Conservation (phyloP, 2,888 invertebrate genomes). For the Spodoptera picta region DNA sequence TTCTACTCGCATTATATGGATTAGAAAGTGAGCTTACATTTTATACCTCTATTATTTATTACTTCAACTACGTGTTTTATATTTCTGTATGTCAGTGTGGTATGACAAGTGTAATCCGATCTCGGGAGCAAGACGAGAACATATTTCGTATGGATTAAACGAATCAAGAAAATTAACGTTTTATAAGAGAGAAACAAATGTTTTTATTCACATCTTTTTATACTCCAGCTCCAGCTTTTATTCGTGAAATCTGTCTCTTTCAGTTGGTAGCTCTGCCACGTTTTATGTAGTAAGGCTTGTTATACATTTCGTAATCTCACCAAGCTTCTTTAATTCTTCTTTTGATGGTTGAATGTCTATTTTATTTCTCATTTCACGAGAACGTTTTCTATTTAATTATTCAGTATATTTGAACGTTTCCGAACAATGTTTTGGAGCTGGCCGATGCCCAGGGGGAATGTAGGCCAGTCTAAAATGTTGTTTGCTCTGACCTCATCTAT, state of each 20-base stretch:
- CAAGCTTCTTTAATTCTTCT: conserved; percentile 29
- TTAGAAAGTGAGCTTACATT: conserved; percentile 23
- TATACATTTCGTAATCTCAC: conserved; percentile 35
- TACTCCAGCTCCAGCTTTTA: conserved; percentile 58
- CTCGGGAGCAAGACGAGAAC: conserved; percentile 7
- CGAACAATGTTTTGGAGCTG: conserved; percentile 37
- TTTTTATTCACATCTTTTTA: conserved; percentile 63
- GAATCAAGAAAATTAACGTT: conserved; percentile 68
- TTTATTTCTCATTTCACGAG: conserved; percentile 20
- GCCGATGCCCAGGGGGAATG: conserved; percentile 35
- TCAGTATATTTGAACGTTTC: conserved; percentile 35
- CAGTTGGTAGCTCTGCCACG: conserved; percentile 52
- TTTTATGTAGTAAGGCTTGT: conserved; percentile 52
- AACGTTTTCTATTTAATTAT: conserved; percentile 37
- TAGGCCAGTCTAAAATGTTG: conserved; percentile 49
- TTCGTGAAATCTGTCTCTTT: conserved; percentile 52
- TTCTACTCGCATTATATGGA: conserved; percentile 22
- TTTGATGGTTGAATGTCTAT: conserved; percentile 18
- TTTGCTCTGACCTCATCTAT: conserved; percentile 47
- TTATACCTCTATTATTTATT: conserved; percentile 30
- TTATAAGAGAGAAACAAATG: conserved; percentile 41
- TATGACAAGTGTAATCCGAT: conserved; percentile 15
- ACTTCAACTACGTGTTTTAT: conserved; percentile 23
- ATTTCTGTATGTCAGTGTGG: conserved; percentile 2
- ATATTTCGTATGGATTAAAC: conserved; percentile 66